phyloP scores from a whole-genome alignment of 2,113 vertebrate genomes.

The Hippocampus comes region DNA sequence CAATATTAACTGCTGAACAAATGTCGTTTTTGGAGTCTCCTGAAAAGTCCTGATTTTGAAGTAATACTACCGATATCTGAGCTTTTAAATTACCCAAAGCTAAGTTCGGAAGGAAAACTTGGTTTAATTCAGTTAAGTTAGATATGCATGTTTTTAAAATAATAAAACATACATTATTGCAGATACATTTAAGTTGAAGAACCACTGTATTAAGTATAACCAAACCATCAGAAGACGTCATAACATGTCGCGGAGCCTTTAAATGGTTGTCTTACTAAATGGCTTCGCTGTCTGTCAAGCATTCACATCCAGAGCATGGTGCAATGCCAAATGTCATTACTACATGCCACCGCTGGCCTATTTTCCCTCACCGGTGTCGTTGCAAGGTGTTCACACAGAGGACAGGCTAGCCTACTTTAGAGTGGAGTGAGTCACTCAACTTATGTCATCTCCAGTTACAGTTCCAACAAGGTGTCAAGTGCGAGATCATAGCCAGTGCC shows the following conservation, averaged over 20 bases:
- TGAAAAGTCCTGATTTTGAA: too few relatives aligned
- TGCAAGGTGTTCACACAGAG: background rate
- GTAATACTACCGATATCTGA: background rate
- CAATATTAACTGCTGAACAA: background rate
- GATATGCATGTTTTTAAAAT: too few relatives aligned
- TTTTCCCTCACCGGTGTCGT: background rate
- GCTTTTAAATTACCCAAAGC: background rate
- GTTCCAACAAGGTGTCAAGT: slow-evolving; percentile 36
- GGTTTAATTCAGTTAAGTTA: too few relatives aligned
- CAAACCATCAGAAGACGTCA: background rate
- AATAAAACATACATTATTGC: background rate
- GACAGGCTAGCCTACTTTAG: slow-evolving; percentile 32
- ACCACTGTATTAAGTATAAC: background rate
- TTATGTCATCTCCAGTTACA: slow-evolving; percentile 64
- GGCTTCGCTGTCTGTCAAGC: background rate
- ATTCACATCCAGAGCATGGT: background rate
- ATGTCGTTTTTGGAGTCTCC: too few relatives aligned
- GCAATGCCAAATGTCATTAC: background rate
- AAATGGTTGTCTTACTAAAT: background rate
- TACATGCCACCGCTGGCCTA: background rate
- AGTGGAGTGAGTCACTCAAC: slow-evolving; percentile 42
- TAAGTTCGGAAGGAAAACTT: too few relatives aligned
- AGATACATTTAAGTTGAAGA: background rate
- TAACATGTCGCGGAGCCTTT: background rate
- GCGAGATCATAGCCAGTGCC: background rate